Percentiles rank a stretch among this genome's conserved stretches.
Conservation (phyloP, 35 echinoderm and acorn worm genomes). For the Strongylocentrotus purpuratus region DNA sequence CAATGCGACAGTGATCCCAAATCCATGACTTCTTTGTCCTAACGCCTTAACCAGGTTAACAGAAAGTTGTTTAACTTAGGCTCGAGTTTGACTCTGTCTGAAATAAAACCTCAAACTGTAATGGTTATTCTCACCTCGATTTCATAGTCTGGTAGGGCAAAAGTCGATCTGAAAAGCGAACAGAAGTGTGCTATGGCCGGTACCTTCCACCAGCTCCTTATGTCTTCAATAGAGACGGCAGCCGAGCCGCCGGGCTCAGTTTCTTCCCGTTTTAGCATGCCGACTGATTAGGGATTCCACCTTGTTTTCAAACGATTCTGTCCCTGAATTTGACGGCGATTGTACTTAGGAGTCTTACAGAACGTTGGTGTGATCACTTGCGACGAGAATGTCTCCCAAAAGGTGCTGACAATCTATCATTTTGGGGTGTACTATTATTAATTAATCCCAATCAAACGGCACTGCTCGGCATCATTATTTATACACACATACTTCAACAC, state of each 20-base stretch:
- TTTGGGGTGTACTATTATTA: background rate
- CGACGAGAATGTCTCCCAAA: background rate
- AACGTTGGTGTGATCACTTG: background rate
- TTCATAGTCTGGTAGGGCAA: constrained; percentile 91
- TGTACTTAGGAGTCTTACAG: background rate
- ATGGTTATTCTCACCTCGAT: constrained; percentile 78
- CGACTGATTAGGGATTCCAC: background rate
- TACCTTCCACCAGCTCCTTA: constrained; percentile 96
- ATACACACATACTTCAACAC: too few species aligned
- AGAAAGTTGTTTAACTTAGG: too few species aligned
- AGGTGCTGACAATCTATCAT: background rate
- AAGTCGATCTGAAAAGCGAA: constrained; percentile 86
- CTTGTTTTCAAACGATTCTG: background rate
- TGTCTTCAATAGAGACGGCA: constrained; percentile 82
- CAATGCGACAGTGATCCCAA: too few species aligned
- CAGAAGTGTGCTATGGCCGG: constrained; percentile 96
- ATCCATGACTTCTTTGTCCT: too few species aligned
- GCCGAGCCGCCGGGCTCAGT: background rate
- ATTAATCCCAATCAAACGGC: too few species aligned
- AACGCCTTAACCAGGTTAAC: too few species aligned
- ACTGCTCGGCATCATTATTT: too few species aligned
- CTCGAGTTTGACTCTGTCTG: too few species aligned
- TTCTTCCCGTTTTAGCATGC: background rate
- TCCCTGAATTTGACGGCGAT: background rate
- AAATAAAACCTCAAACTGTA: too few species aligned